Base-by-base conservation (phyloP, 1,140 invertebrate genomes). In the Tetramorium simillimum region DNA sequence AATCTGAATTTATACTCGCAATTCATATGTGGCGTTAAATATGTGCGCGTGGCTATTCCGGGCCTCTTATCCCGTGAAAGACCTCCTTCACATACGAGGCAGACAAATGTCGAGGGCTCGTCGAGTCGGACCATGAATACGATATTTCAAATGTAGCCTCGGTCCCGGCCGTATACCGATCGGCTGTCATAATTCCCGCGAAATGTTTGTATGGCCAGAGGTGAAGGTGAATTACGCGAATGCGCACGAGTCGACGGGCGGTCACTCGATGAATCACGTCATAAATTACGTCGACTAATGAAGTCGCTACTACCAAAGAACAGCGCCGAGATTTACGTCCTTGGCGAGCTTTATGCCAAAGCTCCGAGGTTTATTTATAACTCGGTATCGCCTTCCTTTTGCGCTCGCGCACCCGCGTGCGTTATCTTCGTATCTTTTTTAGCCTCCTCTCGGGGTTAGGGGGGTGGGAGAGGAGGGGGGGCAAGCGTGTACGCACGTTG, bases 211-310 rank as follows among this genome's bases (percentile, higher is more conserved):
- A 62, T 51, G 85, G 37, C 24, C 24, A 24, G 60, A 73, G 16
- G 51, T 18, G 65, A 76, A 72, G 62, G 51, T 82, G 70, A 76
- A 73, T 53, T 51, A 58, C 60, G 37, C 80, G 80, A 56, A 78
- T 49, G 43, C 51, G 49, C 33, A 53, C 85, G 65, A 58, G 70
- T 77, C 86, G 51, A 85, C 81, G 70, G 86, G 81, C 40, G 85
- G 86, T 86, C 89, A 56, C 21, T 81, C 63, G 77, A 78, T 80
- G 82, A 86, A 86, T 86, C 78, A 76, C 33, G 89, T 80, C 91
- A 88, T 94, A 94, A 93, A 94, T 94, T 93, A 93, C 86, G 87
- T 88, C 90, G 85, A 86, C 90, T 93, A 94, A 94, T 92, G 92
- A 94, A 94, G 92, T 93, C 91, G 92, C 91, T 92, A 90, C 90